These are phyloP conservation scores for Istiophorus platypterus DNA, from an alignment of 2,113 vertebrate species.

Conservation along the genomic window DNA sequence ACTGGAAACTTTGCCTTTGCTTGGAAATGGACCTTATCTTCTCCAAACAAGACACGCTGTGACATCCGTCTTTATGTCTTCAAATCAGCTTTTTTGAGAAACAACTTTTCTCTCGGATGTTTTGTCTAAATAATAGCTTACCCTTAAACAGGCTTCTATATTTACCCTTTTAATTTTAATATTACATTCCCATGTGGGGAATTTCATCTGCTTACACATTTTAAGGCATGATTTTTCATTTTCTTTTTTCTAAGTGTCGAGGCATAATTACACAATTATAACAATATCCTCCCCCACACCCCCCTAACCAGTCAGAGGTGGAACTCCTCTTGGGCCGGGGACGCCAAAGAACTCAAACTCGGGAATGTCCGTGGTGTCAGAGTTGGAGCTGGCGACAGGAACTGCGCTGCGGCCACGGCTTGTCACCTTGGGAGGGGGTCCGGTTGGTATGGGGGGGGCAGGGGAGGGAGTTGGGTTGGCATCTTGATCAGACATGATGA, in stretches of 20 bases:
- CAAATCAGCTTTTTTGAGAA: neutral
- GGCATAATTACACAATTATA: neutral
- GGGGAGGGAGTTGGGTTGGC: constrained; percentile 11
- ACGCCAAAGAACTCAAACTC: constrained; percentile 87
- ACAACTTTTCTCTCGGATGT: no score
- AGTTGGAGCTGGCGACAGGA: constrained; percentile 87
- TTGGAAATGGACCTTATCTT: constrained; percentile 41
- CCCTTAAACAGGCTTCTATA: no score
- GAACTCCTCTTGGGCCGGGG: constrained; percentile 82
- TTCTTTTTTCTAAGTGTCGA: neutral
- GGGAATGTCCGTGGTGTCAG: constrained; percentile 82
- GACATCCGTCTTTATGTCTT: neutral
- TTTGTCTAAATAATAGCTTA: no score
- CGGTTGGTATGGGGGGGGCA: constrained; percentile 52
- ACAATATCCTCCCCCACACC: no score
- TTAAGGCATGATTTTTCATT: neutral
- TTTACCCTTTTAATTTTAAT: no score
- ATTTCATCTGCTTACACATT: neutral
- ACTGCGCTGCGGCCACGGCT: constrained; percentile 85
- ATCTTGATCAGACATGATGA: constrained; percentile 52
- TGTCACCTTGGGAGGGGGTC: constrained; percentile 61
- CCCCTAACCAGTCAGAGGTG: constrained; percentile 85
- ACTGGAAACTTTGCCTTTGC: constrained; percentile 19
- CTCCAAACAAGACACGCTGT: neutral
- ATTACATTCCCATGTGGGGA: no score